These are phyloP conservation scores for Chaetodon trifasciatus DNA, from an alignment of 2,797 vertebrate species.

Conservation along the genomic window DNA sequence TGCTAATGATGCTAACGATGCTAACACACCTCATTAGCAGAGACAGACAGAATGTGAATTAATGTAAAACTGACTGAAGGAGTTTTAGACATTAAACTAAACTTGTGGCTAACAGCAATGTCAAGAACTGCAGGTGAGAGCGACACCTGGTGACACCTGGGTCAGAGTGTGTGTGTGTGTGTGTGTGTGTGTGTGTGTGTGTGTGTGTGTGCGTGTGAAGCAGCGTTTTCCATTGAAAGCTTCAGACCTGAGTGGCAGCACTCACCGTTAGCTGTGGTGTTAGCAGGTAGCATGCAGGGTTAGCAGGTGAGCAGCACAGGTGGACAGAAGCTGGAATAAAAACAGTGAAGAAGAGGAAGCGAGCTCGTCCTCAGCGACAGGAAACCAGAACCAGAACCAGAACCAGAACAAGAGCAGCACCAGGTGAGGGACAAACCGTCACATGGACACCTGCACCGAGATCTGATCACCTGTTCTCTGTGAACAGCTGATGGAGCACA, in stretches of 20 bases:
- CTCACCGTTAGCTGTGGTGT: constrained; percentile 67
- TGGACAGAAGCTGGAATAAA: constrained; percentile 11
- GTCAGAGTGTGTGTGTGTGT: no score
- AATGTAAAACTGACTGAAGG: no score
- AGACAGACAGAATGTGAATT: no score
- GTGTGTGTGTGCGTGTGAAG: neutral
- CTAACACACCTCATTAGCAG: no score
- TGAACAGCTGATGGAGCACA: no score
- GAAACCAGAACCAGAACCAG: constrained; percentile 13
- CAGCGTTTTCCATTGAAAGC: neutral
- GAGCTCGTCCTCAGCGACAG: constrained; percentile 7
- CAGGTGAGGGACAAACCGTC: neutral
- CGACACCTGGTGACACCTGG: no score
- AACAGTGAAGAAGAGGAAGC: neutral
- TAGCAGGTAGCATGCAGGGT: constrained; percentile 70
- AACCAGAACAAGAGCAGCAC: neutral
- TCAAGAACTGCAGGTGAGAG: no score
- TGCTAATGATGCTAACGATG: no score
- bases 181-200: neutral
- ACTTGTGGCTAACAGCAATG: no score
- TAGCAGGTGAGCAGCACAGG: constrained; percentile 42
- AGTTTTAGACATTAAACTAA: no score
- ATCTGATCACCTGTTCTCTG: no score
- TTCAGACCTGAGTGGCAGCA: constrained; percentile 18
- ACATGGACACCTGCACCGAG: no score